Evolutionary conservation across 2,888 invertebrate genomes (phyloP).

Genomic region (Lithophane leautieri): DNA sequence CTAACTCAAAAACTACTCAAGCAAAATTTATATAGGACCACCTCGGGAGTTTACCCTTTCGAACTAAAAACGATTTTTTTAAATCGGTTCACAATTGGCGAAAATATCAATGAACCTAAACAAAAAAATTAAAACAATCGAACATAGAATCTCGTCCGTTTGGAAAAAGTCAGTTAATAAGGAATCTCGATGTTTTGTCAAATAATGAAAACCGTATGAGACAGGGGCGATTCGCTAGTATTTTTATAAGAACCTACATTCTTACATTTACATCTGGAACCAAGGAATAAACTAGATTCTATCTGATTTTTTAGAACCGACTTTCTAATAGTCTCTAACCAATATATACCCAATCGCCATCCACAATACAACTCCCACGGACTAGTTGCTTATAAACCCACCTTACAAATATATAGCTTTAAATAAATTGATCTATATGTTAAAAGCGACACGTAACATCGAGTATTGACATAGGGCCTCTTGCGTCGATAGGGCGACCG

Average conservation of each 20-base stretch:
- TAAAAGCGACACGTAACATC: conserved; percentile 62
- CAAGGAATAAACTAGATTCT: background rate
- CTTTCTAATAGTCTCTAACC: background rate
- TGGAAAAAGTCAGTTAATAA: no score
- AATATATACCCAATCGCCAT: conserved; percentile 11
- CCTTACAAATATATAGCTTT: conserved; percentile 6
- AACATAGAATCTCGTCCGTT: no score
- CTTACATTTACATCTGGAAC: no score
- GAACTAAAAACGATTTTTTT: no score
- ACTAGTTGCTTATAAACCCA: conserved; percentile 17
- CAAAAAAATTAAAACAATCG: no score
- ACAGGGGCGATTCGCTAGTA: background rate
- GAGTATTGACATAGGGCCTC: conserved; percentile 68
- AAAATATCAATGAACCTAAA: no score
- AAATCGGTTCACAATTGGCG: no score
- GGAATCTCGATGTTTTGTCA: no score
- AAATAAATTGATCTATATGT: conserved; percentile 64
- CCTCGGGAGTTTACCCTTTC: no score
- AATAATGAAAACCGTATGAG: no score
- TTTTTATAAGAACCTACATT: background rate
- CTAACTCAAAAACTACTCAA: no score
- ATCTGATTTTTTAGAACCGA: background rate
- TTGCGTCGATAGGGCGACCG: conserved; percentile 64
- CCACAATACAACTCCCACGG: conserved; percentile 9
- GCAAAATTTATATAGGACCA: no score